phyloP scores from a whole-genome alignment of 30 jellyfish, hydroid and myxozoan species.

The Chironex yamaguchii region DNA sequence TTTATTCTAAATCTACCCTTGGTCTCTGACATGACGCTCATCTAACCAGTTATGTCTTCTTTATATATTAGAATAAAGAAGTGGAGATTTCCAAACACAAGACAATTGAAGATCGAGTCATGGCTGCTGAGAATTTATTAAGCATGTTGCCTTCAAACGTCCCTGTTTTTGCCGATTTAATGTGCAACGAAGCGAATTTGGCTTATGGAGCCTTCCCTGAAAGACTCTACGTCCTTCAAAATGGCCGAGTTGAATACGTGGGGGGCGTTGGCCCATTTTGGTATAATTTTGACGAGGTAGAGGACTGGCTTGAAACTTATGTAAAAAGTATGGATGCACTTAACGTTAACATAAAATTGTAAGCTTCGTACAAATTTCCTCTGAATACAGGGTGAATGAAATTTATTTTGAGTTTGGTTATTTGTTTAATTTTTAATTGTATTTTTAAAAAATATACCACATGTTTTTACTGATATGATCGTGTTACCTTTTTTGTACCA shows the following conservation, averaged over 20 bases:
- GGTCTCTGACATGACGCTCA: too few relatives aligned
- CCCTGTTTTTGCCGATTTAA: constrained; percentile 50
- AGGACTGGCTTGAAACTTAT: constrained; percentile 67
- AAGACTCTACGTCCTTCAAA: constrained; percentile 67
- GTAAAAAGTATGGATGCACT: too few relatives aligned
- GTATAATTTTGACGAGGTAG: constrained; percentile 58
- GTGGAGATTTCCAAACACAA: constrained; percentile 49
- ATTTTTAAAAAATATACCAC: too few relatives aligned
- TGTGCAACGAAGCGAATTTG: constrained; percentile 53
- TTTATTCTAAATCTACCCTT: not conserved
- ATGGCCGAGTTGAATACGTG: constrained; percentile 64
- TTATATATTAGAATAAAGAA: constrained; percentile 10
- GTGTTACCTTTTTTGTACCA: too few relatives aligned
- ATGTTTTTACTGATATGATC: too few relatives aligned
- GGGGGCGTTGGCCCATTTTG: constrained; percentile 82
- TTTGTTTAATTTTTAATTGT: too few relatives aligned
- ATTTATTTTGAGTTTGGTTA: too few relatives aligned
- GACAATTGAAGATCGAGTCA: constrained; percentile 53
- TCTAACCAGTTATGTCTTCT: too few relatives aligned
- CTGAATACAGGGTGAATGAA: too few relatives aligned
- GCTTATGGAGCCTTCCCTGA: constrained; percentile 82
- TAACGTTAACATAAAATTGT: too few relatives aligned
- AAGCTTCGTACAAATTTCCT: too few relatives aligned
- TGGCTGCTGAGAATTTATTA: constrained; percentile 50
- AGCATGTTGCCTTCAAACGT: constrained; percentile 11